A percentile compares a stretch with the other conserved stretches of the same genome.
Evolutionary conservation across 2,113 vertebrate genomes (phyloP).

Genomic region (Mobula birostris): DNA sequence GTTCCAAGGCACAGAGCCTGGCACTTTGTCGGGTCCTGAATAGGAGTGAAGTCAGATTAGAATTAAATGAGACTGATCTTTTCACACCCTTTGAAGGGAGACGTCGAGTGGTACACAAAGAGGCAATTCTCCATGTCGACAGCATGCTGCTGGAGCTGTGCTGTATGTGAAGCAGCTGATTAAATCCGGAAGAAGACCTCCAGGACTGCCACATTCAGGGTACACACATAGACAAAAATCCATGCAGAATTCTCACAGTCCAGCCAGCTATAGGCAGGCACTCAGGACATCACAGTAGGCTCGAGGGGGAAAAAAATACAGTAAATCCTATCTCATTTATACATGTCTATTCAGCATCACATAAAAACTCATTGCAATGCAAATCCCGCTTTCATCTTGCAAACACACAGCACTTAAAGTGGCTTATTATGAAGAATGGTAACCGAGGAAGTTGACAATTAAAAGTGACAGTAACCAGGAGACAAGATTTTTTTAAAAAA

Average conservation of each 20-base stretch:
- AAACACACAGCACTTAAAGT: conserved; percentile 35
- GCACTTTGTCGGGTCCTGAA: conserved; percentile 26
- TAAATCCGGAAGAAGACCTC: conserved; percentile 38
- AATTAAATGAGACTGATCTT: conserved; percentile 36
- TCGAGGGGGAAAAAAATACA: conserved; percentile 28
- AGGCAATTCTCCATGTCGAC: conserved; percentile 37
- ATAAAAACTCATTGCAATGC: conserved; percentile 38
- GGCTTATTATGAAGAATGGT: conserved; percentile 33
- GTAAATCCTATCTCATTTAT: conserved; percentile 38
- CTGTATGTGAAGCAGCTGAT: conserved; percentile 30
- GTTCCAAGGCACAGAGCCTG: conserved; percentile 21
- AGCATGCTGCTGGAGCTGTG: conserved; percentile 34
- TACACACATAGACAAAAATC: conserved; percentile 35
- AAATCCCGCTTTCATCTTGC: conserved; percentile 37
- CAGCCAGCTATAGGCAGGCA: conserved; percentile 23
- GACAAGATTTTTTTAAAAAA: conserved; percentile 29
- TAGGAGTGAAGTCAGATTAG: conserved; percentile 34
- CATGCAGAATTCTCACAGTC: conserved; percentile 38
- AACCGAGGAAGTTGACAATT: conserved; percentile 37
- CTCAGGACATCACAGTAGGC: conserved; percentile 36
- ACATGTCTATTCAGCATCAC: conserved; percentile 38
- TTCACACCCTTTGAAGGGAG: conserved; percentile 37
- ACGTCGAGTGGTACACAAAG: conserved; percentile 35
- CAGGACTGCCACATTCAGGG: conserved; percentile 30
- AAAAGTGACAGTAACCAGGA: conserved; percentile 38